Evolutionary conservation across 2,113 vertebrate genomes (phyloP), one percentile per base, ranked within the genome.

Genomic region (Passer montanus): DNA sequence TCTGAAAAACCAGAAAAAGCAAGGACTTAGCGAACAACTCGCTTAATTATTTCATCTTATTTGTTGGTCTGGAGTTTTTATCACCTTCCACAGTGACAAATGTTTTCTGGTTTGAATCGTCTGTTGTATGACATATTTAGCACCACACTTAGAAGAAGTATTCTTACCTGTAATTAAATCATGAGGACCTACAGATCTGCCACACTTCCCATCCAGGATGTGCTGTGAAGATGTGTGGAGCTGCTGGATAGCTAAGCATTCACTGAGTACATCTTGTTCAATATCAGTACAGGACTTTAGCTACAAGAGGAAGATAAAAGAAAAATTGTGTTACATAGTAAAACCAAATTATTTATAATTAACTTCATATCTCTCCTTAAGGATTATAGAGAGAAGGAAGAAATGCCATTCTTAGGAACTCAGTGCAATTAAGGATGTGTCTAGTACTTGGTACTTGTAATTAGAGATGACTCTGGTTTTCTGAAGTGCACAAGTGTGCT

Each of bases 111-210:
- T 72, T 87, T 43, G 83, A 88, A 62, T 46, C 62, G 43, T 78
- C 50, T 81, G 70, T 53, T 75, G 31, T 3, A 88, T 15, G 55
- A 87, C 10, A 37, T 30, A 81, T 59, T 66, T 53, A 66, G 31
- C 55, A 93, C 9, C 28, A 24, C 33, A 43, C 10, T 56, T 78
- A 77, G 5, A 35, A 80, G 67, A 88, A 90, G 53, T 77, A 35
- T 67, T 90, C 97, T 68, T 97, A 99, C 99, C 99, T 98, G 99
- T 98, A 94, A 99, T 99, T 89, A 99, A 98, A 96, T 99, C 99
- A 66, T 95, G 97, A 93, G 98, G 98, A 87, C 98, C 97, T 86
- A 98, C 89, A 86, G 98, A 94, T 76, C 97, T 97, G 17, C 98
- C 95, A 39, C 98, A 98, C 94, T 99, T 99, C 88, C 98, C 98